Conservation (phyloP, 1,140 invertebrate genomes). For the Mylabris phalerata region DNA sequence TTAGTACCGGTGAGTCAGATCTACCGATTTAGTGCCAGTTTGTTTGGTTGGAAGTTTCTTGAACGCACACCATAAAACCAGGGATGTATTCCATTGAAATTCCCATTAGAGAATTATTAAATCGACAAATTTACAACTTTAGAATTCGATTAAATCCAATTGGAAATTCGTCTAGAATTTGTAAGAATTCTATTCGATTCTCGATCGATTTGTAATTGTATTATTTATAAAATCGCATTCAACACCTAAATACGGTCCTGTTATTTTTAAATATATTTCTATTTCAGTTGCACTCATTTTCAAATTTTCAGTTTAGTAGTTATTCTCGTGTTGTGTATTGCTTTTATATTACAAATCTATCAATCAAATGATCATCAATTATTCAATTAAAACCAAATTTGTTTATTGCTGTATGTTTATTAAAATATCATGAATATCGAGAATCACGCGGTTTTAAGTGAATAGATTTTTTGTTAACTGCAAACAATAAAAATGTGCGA, state of each 20-base stretch:
- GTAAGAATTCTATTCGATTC: too few relatives aligned
- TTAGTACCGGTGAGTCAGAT: slow-evolving; percentile 30
- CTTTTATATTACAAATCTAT: too few relatives aligned
- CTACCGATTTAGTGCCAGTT: slow-evolving; percentile 28
- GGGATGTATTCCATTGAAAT: background rate
- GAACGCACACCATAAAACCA: background rate
- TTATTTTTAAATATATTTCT: slow-evolving; percentile 1
- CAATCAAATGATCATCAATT: too few relatives aligned
- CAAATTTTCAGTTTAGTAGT: too few relatives aligned
- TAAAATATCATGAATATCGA: too few relatives aligned
- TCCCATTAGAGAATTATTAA: background rate
- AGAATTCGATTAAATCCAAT: too few relatives aligned
- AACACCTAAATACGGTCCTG: background rate
- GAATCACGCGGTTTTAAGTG: too few relatives aligned
- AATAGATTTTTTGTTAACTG: too few relatives aligned
- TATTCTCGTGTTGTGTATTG: too few relatives aligned
- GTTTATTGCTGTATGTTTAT: too few relatives aligned
- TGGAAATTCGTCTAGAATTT: too few relatives aligned
- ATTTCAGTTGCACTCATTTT: slow-evolving; percentile 13
- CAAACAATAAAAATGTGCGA: slow-evolving; percentile 45
- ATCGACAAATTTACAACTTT: too few relatives aligned
- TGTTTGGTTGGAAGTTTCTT: slow-evolving; percentile 29
- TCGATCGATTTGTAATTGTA: background rate
- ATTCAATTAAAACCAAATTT: background rate
- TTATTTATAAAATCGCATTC: background rate